phyloP scores from a whole-genome alignment of 2,113 vertebrate species.

The Orycteropus afer region DNA sequence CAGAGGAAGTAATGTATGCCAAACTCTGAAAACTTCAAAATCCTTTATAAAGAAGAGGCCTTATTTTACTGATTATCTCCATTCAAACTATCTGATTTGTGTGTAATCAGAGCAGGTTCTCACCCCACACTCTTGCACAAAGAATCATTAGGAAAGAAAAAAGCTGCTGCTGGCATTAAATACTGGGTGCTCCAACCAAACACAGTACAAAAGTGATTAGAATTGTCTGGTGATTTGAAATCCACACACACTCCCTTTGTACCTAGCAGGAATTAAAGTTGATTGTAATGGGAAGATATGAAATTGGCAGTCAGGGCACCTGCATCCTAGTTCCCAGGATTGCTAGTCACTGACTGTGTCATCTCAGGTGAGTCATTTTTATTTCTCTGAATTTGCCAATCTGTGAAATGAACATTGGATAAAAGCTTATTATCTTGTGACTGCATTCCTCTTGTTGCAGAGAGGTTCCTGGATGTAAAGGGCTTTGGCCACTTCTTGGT shows the following conservation, averaged over 20 bases:
- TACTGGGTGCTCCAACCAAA: not conserved
- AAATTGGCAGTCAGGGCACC: not conserved
- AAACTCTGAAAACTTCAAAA: conserved; percentile 16
- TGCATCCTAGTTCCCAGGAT: not conserved
- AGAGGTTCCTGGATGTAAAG: not conserved
- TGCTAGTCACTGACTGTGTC: not conserved
- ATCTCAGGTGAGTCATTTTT: not conserved
- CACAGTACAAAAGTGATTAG: not conserved
- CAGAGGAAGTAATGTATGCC: not conserved
- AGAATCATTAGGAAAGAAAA: conserved; percentile 29
- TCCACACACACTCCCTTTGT: not conserved
- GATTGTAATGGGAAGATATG: not conserved
- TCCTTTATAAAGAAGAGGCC: not conserved
- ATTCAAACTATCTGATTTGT: conserved; percentile 1
- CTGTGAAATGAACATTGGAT: not conserved
- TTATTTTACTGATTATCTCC: conserved; percentile 5
- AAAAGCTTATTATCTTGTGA: not conserved
- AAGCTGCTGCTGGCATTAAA: not conserved
- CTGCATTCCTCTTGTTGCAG: not conserved
- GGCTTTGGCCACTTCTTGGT: not conserved
- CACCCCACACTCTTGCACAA: not conserved
- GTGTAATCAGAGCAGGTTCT: not conserved
- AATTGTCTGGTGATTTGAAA: conserved; percentile 20
- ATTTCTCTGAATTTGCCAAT: not conserved
- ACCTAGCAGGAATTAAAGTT: not conserved